Base-by-base conservation (phyloP, 1,140 invertebrate species). In the Psilanteris sp. region DNA sequence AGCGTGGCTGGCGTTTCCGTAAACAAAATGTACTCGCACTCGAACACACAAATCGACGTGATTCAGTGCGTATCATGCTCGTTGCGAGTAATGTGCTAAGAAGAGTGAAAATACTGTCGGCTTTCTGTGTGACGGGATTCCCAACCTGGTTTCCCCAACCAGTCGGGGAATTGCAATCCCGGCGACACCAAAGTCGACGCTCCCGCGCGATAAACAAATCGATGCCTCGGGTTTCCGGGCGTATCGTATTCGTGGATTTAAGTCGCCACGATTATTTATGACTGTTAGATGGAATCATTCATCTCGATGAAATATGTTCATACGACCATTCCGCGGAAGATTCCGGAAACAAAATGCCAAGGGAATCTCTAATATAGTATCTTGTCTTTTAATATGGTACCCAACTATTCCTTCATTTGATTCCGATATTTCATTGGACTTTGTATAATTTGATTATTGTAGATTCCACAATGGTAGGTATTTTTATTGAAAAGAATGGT, bases 221-320 rank as follows among this genome's bases (percentile, higher is more conserved):
- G 73, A 77, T 77, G 73, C 66, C 66, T 61, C 46, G 52, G 32
- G 37, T 61, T 66, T 66, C 66, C 44, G 59, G 64, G 61, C 36
- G 52, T 77, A 71, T 64, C 59, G 52, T 44, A 67, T 66, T 77
- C 36, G 50, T 77, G 52, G 66, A 71, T 77, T 77, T 77, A 77
- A 77, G 66, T 66, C 59, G 57, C 32, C 36, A 11, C 59, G 41
- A 77, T 77, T 71, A 77, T 77, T 77, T 77, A 77, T 55, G 59
- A 48, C 66, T 11, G 29, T 24, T 59, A 43, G 29, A 37, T 39
- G 57, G 32, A 70, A 76, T 76, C 73, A 70, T 76, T 68, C 73
- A 71, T 77, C 52, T 71, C 59, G 59, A 66, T 76, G 66, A 76
- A 66, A 76, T 70, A 76, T 66, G 73, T 43, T 64, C 57, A 10